These are phyloP conservation scores for Clytia hemisphaerica DNA, from an alignment of 30 jellyfish, hydroid and myxozoan genomes.

Conservation along the genomic window DNA sequence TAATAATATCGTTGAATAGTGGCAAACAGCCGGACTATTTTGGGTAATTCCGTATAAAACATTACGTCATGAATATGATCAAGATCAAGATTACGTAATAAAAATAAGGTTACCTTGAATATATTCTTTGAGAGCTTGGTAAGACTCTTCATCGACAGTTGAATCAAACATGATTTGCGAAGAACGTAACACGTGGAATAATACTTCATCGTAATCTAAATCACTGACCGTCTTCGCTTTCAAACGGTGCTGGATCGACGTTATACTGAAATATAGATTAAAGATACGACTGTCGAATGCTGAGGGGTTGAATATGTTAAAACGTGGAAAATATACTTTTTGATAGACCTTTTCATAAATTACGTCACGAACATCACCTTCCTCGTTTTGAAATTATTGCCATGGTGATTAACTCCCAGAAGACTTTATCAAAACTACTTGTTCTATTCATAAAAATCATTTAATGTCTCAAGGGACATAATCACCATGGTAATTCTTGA, in stretches of 20 bases:
- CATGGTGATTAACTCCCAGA: no score
- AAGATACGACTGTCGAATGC: no score
- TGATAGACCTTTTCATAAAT: no score
- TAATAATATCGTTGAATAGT: no score
- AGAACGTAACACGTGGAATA: background rate
- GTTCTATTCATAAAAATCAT: no score
- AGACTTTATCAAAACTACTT: no score
- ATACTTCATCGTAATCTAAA: conserved; percentile 35
- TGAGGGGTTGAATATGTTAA: no score
- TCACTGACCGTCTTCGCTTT: conserved; percentile 4
- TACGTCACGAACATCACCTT: no score
- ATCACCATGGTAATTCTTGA: no score
- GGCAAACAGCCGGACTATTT: background rate
- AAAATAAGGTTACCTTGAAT: background rate
- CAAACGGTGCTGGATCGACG: background rate
- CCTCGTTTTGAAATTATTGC: no score
- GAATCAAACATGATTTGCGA: background rate
- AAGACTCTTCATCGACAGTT: background rate
- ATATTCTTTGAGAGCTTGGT: background rate
- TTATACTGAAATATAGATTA: background rate
- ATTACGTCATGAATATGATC: background rate
- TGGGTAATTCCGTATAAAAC: background rate
- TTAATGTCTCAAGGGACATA: no score
- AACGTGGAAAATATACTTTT: no score
- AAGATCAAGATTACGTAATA: background rate